These are phyloP conservation scores for Orthosia cruda DNA, from an alignment of 2,888 invertebrate species.

Conservation along the genomic window DNA sequence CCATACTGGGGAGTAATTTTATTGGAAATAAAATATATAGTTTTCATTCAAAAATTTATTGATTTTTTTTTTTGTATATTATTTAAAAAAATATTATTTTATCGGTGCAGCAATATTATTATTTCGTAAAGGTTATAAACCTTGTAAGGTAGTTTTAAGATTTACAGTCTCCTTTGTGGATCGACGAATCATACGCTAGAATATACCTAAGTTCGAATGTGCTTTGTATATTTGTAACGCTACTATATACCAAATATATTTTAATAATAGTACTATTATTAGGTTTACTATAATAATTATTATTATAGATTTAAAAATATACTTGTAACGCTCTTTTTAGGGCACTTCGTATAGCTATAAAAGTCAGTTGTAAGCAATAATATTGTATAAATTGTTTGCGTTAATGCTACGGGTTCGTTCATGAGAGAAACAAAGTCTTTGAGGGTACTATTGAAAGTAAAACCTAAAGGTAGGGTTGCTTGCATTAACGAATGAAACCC, in stretches of 20 bases:
- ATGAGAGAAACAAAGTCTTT: slow-evolving; percentile 34
- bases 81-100: slow-evolving; percentile 66
- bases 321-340: slow-evolving; percentile 44
- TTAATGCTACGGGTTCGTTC: slow-evolving; percentile 8
- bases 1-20: slow-evolving; percentile 72
- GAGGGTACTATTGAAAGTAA: background rate
- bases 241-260: slow-evolving; percentile 85
- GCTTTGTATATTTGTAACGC: slow-evolving; percentile 89
- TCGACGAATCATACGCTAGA: slow-evolving; percentile 91
- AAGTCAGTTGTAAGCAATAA: slow-evolving; percentile 67
- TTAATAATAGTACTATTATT: slow-evolving; percentile 58
- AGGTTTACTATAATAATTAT: slow-evolving; percentile 56
- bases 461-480: background rate
- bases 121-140: slow-evolving; percentile 83
- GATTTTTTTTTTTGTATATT: slow-evolving; percentile 60
- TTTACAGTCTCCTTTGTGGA: slow-evolving; percentile 83
- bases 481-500: background rate
- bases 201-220: slow-evolving; percentile 90
- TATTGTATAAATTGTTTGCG: slow-evolving; percentile 48
- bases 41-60: slow-evolving; percentile 72
- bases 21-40: slow-evolving; percentile 69
- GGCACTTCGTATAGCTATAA: slow-evolving; percentile 44
- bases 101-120: slow-evolving; percentile 83
- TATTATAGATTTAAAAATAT: slow-evolving; percentile 40
- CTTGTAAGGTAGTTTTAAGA: slow-evolving; percentile 73